Evolutionary conservation across 1,140 invertebrate genomes (phyloP).

Genomic region (Metopolophium dirhodum): DNA sequence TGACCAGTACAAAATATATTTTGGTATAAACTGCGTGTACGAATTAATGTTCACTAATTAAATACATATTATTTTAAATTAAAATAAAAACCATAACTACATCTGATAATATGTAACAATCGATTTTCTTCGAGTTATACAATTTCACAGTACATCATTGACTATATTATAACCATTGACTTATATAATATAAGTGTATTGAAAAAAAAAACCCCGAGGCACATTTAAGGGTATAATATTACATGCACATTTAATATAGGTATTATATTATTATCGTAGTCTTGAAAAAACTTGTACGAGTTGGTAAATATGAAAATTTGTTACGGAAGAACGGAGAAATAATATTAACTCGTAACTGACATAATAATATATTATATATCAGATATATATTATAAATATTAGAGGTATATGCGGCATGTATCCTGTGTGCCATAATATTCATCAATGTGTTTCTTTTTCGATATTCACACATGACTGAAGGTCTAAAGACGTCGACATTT

Average conservation of each 20-base stretch:
- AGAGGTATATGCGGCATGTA: not conserved
- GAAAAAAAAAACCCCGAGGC: not conserved
- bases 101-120: no score
- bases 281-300: not conserved
- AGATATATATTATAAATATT: not conserved
- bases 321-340: not conserved
- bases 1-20: not conserved
- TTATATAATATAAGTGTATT: not conserved
- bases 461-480: not conserved
- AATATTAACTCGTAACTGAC: not conserved
- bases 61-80: not conserved
- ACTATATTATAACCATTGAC: no score
- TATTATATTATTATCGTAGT: not conserved
- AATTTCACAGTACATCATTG: no score
- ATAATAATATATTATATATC: not conserved
- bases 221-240: not conserved
- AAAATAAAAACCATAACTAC: no score
- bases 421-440: not conserved
- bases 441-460: not conserved
- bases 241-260: not conserved
- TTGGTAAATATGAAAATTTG: not conserved
- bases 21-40: not conserved
- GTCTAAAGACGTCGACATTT: not conserved
- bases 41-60: no score
- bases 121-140: no score